These are phyloP conservation scores for Arctopsyche grandis DNA, from an alignment of 1,140 invertebrate genomes.

Conservation along the genomic window DNA sequence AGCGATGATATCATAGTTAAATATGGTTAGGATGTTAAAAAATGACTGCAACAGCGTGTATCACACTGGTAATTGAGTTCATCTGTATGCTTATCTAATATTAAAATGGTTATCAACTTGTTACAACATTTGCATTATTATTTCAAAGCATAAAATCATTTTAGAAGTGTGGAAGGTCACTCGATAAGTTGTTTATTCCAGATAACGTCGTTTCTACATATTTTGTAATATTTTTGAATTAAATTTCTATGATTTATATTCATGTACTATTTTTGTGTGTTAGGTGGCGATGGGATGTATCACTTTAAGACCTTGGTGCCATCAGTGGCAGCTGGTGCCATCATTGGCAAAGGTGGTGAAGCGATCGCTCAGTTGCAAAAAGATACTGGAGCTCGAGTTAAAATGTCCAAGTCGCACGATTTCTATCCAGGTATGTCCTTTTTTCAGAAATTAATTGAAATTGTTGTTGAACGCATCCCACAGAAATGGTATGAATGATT, in stretches of 20 bases:
- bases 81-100: too few relatives aligned
- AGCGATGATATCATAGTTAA: too few relatives aligned
- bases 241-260: not conserved
- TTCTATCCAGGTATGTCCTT: conserved; percentile 91
- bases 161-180: too few relatives aligned
- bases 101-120: too few relatives aligned
- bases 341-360: conserved; percentile 97
- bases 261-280: not conserved
- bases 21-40: too few relatives aligned
- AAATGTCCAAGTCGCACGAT: conserved; percentile 98
- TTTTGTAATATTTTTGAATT: too few relatives aligned
- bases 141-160: too few relatives aligned
- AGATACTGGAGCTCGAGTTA: conserved; percentile 93
- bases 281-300: conserved; percentile 80
- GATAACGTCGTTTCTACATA: too few relatives aligned
- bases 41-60: too few relatives aligned
- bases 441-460: not conserved
- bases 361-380: conserved; percentile 97
- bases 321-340: conserved; percentile 94
- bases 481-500: not conserved
- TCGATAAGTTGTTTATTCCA: too few relatives aligned
- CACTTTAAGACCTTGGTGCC: conserved; percentile 97
- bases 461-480: not conserved
- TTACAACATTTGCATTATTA: too few relatives aligned
- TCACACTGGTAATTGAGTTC: too few relatives aligned